Conservation (phyloP, 2,888 invertebrate species). For the Andrena flavipes region DNA sequence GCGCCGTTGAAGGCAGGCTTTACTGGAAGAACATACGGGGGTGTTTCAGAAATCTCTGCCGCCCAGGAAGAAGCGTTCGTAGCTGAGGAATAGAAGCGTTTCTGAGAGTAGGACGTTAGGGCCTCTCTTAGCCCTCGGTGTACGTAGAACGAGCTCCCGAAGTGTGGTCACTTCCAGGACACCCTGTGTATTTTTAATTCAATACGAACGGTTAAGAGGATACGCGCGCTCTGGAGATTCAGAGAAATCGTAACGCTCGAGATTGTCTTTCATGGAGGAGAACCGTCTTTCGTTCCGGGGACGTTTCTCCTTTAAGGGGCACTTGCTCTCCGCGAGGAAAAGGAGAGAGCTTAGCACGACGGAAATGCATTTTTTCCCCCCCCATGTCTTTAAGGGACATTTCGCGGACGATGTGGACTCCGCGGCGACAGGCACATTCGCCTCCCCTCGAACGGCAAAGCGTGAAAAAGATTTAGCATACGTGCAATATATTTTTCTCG, state of each 20-base stretch:
- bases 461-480: slow-evolving; percentile 58
- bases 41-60: not conserved
- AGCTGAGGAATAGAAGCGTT: not conserved
- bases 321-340: not conserved
- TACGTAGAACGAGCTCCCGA: not conserved
- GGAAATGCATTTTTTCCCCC: slow-evolving; percentile 7
- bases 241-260: not conserved
- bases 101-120: not conserved
- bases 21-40: not conserved
- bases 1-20: not conserved
- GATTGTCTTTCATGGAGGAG: slow-evolving; percentile 15
- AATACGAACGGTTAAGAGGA: not conserved
- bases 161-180: not conserved
- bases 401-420: slow-evolving; percentile 19
- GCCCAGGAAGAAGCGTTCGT: not conserved
- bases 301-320: not conserved
- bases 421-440: slow-evolving; percentile 43
- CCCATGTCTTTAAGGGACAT: not conserved
- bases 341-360: slow-evolving; percentile 3
- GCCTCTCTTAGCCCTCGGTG: not conserved
- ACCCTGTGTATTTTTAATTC: slow-evolving; percentile 9
- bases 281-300: slow-evolving; percentile 14
- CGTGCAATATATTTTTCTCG: slow-evolving; percentile 70
- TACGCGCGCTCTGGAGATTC: not conserved
- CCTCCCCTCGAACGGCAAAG: slow-evolving; percentile 36